These are phyloP conservation scores for Pteronotus mesoamericanus DNA, from an alignment of 2,797 vertebrate species.

Conservation along the genomic window DNA sequence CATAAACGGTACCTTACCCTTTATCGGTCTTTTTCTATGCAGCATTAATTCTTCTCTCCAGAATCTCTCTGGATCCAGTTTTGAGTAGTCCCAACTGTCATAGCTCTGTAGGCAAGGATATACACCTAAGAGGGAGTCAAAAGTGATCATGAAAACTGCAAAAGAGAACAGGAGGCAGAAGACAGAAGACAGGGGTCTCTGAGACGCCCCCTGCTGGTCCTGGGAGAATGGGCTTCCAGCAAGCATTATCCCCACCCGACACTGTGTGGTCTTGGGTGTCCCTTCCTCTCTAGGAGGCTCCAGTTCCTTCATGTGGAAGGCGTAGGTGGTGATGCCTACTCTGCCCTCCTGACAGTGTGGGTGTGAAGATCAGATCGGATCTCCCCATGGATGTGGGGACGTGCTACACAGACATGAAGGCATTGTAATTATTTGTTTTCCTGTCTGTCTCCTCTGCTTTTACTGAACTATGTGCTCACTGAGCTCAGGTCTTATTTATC, in stretches of 20 bases:
- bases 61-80: conserved; percentile 68
- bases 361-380: neutral
- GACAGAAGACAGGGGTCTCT: neutral
- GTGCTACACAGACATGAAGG: neutral
- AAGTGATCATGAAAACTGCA: neutral
- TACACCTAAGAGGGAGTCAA: conserved; percentile 40
- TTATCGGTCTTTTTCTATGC: neutral
- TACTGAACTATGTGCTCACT: neutral
- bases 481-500: neutral
- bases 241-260: neutral
- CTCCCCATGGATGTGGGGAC: neutral
- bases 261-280: rapidly evolving
- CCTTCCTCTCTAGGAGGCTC: neutral
- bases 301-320: neutral
- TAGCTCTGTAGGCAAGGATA: conserved; percentile 54
- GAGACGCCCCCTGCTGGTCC: neutral
- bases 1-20: neutral
- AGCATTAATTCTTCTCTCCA: conserved; percentile 59
- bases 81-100: conserved; percentile 60
- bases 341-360: neutral
- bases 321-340: neutral
- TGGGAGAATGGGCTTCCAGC: neutral
- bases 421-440: rapidly evolving
- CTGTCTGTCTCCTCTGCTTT: neutral
- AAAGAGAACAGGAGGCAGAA: neutral